These are phyloP conservation scores for Circaetus gallicus DNA, from an alignment of 2,113 vertebrate genomes.

Conservation along the genomic window DNA sequence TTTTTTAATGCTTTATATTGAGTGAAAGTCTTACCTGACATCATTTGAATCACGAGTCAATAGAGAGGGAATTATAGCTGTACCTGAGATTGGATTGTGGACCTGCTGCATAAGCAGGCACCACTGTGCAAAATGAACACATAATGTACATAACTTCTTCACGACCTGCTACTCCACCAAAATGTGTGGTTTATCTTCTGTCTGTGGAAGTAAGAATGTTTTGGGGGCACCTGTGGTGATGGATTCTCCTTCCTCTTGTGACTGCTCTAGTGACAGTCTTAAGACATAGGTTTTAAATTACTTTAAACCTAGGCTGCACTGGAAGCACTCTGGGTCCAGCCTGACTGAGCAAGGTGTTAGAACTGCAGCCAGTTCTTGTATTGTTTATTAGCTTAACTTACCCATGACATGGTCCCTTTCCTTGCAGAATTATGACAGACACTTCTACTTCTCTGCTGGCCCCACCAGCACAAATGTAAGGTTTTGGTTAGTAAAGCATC, in stretches of 20 bases:
- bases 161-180: not conserved
- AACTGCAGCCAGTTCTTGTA: not conserved
- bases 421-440: not conserved
- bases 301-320: not conserved
- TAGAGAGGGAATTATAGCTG: not conserved
- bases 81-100: not conserved
- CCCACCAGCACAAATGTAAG: not conserved
- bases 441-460: not conserved
- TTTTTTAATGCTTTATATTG: not conserved
- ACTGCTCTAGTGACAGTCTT: not conserved
- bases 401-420: fast-evolving
- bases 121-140: not conserved
- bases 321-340: not conserved
- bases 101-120: not conserved
- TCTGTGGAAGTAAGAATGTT: not conserved
- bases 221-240: not conserved
- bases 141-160: not conserved
- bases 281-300: not conserved
- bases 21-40: not conserved
- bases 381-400: not conserved
- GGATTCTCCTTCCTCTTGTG: not conserved
- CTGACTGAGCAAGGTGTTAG: not conserved
- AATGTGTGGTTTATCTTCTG: not conserved
- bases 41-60: not conserved
- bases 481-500: not conserved